A percentile compares a stretch with the other conserved stretches of the same genome.
phyloP scores from a whole-genome alignment of 2,888 invertebrate species.

The Drosophila algonquin region DNA sequence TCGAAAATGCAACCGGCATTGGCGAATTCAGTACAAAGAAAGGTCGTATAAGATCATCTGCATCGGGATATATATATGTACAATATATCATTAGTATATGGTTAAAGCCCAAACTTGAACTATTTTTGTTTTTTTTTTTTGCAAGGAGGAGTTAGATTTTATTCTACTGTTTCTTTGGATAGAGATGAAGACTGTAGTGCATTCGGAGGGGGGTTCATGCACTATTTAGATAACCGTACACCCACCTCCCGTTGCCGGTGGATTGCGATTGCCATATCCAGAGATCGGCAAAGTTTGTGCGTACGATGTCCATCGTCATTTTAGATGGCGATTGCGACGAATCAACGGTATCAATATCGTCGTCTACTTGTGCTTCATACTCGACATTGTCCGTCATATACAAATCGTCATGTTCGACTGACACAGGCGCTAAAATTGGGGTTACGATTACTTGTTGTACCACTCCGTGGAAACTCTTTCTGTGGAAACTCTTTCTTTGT shows the following conservation, averaged over 20 bases:
- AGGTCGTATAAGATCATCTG: not conserved
- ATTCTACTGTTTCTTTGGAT: not conserved
- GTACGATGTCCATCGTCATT: not conserved
- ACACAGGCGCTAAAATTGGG: not conserved
- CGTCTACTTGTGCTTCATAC: not conserved
- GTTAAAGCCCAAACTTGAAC: not conserved
- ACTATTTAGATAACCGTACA: not conserved
- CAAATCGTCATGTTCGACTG: not conserved
- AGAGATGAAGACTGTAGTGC: not conserved
- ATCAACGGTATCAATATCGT: not conserved
- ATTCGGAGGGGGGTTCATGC: slow-evolving; percentile 4
- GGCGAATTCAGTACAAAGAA: not conserved
- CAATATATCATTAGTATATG: slow-evolving; percentile 1
- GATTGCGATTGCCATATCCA: slow-evolving; percentile 9
- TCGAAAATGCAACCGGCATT: slow-evolving; percentile 27
- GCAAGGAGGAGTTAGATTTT: not conserved
- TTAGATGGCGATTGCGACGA: not conserved
- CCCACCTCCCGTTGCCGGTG: slow-evolving; percentile 5
- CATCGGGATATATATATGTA: not conserved
- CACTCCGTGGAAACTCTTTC: too few species aligned
- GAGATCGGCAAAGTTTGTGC: slow-evolving; percentile 9
- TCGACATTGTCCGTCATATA: not conserved
- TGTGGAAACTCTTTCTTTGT: too few species aligned
- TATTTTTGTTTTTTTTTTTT: not conserved
- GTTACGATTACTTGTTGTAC: not conserved